phyloP scores from a whole-genome alignment of 92 coral and sea anemone species.

The Palythoa heliodiscus region DNA sequence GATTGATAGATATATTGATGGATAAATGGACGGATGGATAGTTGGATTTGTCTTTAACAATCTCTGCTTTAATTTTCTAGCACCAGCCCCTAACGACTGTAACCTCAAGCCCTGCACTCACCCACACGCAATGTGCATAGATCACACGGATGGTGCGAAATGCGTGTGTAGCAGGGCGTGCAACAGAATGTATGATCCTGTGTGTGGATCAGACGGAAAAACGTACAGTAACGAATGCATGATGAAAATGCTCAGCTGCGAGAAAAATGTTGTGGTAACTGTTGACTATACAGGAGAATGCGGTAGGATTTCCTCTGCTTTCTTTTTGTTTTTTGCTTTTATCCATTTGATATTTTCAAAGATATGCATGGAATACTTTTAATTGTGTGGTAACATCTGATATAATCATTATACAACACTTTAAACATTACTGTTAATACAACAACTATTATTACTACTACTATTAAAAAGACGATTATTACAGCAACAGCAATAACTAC shows the following conservation, averaged over 20 bases:
- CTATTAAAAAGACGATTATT: no score
- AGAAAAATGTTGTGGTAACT: not conserved
- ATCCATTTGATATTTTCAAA: no score
- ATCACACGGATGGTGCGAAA: not conserved
- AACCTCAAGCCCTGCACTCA: constrained; percentile 2
- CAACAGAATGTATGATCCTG: constrained; percentile 34
- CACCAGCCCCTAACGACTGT: not conserved
- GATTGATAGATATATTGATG: no score
- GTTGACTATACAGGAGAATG: constrained; percentile 18
- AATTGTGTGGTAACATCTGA: no score
- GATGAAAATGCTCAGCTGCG: constrained; percentile 30
- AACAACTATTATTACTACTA: no score
- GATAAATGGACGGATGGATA: not conserved
- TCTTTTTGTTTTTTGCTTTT: not conserved
- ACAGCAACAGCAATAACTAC: no score
- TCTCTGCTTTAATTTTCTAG: not conserved
- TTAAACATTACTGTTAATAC: no score
- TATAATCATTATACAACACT: no score
- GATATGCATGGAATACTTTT: no score
- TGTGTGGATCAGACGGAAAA: constrained; percentile 24
- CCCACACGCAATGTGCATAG: constrained; percentile 19
- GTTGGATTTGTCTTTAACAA: not conserved
- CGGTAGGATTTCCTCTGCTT: not conserved
- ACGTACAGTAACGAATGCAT: constrained; percentile 25
- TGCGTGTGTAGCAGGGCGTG: constrained; percentile 16